Evolutionary conservation across 2,797 vertebrate species (phyloP).

Genomic region (Cynopterus sphinx): DNA sequence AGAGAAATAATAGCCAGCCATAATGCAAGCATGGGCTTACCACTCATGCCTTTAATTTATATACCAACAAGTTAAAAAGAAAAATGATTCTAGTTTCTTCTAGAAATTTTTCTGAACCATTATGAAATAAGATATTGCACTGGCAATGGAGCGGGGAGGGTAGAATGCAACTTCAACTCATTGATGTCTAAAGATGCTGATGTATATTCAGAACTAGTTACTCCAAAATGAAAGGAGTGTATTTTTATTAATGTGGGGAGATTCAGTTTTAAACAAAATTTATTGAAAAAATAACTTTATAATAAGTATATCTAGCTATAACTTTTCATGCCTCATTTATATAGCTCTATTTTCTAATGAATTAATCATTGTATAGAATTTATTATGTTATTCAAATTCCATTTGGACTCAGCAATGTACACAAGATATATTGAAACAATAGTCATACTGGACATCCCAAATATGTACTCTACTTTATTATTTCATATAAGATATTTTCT

Average conservation of each 20-base stretch:
- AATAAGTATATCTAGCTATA: not conserved
- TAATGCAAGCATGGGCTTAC: not conserved
- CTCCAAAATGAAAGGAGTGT: not conserved
- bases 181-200: conserved; percentile 2
- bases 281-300: not conserved
- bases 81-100: not conserved
- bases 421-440: not conserved
- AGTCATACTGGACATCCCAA: not conserved
- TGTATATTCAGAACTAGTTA: not conserved
- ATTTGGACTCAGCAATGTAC: not conserved
- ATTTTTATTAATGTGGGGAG: not conserved
- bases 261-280: not conserved
- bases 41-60: not conserved
- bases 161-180: not conserved
- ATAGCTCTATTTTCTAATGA: not conserved
- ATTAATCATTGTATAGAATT: not conserved
- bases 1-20: not conserved
- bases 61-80: not conserved
- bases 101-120: not conserved
- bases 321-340: not conserved
- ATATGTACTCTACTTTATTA: not conserved
- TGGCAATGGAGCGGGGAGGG: not conserved
- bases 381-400: not conserved
- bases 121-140: not conserved
- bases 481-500: not conserved